Evolutionary conservation across 2,113 vertebrate genomes (phyloP), one percentile per base, ranked within the genome.

Genomic region (Lontra canadensis): DNA sequence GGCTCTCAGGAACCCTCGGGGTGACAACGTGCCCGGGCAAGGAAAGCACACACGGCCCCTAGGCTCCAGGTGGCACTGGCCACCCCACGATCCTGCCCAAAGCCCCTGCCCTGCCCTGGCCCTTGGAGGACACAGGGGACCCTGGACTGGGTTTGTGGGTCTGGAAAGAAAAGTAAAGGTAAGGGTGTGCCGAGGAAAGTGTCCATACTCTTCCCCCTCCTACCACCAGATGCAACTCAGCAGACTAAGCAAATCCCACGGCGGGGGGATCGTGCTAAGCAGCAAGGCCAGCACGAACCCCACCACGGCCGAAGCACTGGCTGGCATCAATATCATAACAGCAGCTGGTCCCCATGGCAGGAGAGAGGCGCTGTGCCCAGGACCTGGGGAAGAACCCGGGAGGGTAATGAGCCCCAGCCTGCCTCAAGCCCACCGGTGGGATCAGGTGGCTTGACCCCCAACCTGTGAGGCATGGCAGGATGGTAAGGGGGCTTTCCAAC

Each of bases 381-480:
- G 67, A 2, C 3, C 39, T 7, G 3, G 34, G 69, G 71, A 42
- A 29, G 20, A 59, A 39, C 26, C 55, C 21, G 0, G 69, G 11
- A 12, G 39, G 1, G 4, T n/a, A 36, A 61, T 5, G 2, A 0
- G 0, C 0, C 86, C 44, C 59, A 29, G 25, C 34, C n/a, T 3
- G 13, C 2, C 9, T 6, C 6, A 8, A 23, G 47, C 2, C 0
- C 34, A 11, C 0, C 1, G 29, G 84, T 42, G 18, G 83, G 29
- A 49, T 59, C 26, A 29, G 74, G 25, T 0, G 0, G 0, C 25
- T 34, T 3, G 6, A 29, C 11, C 69, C 59, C 44, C 4, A 0
- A 9, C n/a, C 59, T 67, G 17, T 10, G 3, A 21, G 15, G 3
- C 36, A 0, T 18, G 10, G 36, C 47, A 31, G 13, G 29, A 29